A percentile compares a stretch with the other conserved stretches of the same genome.
phyloP scores from a whole-genome alignment of 1,140 invertebrate species.

The Papilio helenus region DNA sequence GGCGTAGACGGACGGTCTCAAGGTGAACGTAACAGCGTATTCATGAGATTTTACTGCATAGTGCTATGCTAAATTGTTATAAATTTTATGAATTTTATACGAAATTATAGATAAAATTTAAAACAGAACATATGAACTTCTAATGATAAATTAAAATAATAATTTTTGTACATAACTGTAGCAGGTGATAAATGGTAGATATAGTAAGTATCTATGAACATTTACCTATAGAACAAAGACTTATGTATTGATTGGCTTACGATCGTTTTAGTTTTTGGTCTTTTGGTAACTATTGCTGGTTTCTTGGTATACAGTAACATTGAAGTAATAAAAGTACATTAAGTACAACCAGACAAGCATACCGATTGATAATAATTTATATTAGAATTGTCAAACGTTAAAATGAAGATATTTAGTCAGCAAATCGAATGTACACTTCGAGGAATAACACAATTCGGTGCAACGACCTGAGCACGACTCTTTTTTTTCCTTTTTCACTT shows the following conservation, averaged over 20 bases:
- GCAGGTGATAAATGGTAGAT: not conserved
- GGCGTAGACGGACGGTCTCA: not conserved
- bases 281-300: not conserved
- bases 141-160: not conserved
- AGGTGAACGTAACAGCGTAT: not conserved
- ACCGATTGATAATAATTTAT: not conserved
- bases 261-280: too few relatives aligned
- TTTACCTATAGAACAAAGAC: too few relatives aligned
- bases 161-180: not conserved
- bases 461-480: slow-evolving; percentile 26
- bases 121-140: not conserved
- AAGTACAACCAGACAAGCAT: too few relatives aligned
- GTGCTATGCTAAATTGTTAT: not conserved
- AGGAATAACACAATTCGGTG: slow-evolving; percentile 34
- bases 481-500: slow-evolving; percentile 32
- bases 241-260: too few relatives aligned
- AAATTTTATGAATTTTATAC: not conserved
- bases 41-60: slow-evolving; percentile 1
- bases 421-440: slow-evolving; percentile 29
- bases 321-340: too few relatives aligned
- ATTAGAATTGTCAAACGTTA: slow-evolving; percentile 9
- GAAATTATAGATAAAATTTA: not conserved
- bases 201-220: too few relatives aligned
- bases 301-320: not conserved
- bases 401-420: slow-evolving; percentile 17